phyloP scores from a whole-genome alignment of 2,113 vertebrate genomes.

The Climacteris rufus region DNA sequence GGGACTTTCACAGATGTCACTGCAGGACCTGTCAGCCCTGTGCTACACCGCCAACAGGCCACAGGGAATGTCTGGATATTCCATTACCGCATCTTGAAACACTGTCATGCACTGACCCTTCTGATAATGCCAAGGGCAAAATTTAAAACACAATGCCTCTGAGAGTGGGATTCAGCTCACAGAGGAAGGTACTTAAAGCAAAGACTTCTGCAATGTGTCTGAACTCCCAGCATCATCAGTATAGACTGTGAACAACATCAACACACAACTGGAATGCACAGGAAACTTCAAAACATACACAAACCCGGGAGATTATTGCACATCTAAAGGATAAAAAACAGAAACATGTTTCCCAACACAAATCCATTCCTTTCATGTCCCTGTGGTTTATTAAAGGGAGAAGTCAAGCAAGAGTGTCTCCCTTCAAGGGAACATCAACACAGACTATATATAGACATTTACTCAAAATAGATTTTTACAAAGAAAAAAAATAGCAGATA shows the following conservation, averaged over 20 bases:
- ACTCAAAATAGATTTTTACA: neutral
- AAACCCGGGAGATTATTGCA: neutral
- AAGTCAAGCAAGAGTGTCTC: neutral
- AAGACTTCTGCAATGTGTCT: neutral
- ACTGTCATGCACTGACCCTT: neutral
- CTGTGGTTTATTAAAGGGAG: neutral
- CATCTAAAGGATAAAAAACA: neutral
- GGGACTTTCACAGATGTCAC: neutral
- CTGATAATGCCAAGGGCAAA: neutral
- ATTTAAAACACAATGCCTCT: neutral
- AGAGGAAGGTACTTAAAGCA: neutral
- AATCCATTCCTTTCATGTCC: neutral
- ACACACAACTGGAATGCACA: neutral
- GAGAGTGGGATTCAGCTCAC: neutral
- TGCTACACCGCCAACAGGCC: neutral
- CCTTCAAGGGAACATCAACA: neutral
- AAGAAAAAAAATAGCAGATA: neutral
- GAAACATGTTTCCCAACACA: neutral
- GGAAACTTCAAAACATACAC: neutral
- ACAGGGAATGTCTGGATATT: rapidly evolving
- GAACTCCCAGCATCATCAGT: neutral
- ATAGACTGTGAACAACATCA: neutral
- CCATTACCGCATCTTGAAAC: neutral
- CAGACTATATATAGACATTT: neutral
- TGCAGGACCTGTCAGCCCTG: neutral